These are phyloP conservation scores for Dryobota labecula DNA, from an alignment of 2,888 invertebrate genomes.

Conservation along the genomic window DNA sequence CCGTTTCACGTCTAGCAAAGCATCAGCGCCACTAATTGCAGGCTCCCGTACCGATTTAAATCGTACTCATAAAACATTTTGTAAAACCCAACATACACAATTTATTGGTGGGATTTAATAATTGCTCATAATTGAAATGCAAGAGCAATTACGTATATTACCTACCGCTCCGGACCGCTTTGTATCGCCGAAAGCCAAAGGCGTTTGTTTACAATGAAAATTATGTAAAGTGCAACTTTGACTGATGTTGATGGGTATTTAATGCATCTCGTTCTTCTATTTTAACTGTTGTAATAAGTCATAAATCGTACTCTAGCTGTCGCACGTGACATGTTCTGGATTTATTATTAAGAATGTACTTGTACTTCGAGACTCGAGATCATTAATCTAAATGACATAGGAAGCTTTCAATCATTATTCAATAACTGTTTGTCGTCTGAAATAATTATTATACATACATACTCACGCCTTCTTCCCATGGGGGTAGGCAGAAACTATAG, in stretches of 20 bases:
- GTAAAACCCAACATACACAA: slow-evolving; percentile 68
- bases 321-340: slow-evolving; percentile 41
- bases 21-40: slow-evolving; percentile 69
- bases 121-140: slow-evolving; percentile 82
- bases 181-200: slow-evolving; percentile 72
- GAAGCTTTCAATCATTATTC: slow-evolving; percentile 55
- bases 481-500: too few species aligned
- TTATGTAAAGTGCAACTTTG: slow-evolving; percentile 65
- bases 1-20: slow-evolving; percentile 60
- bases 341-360: slow-evolving; percentile 53
- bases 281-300: slow-evolving; percentile 42
- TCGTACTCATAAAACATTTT: slow-evolving; percentile 72
- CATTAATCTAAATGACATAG: slow-evolving; percentile 52
- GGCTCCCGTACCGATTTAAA: slow-evolving; percentile 76
- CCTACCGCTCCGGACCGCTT: slow-evolving; percentile 61
- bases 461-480: too few species aligned
- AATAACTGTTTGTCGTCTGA: slow-evolving; percentile 18
- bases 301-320: slow-evolving; percentile 54
- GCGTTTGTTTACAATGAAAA: slow-evolving; percentile 64
- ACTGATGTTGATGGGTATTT: slow-evolving; percentile 62
- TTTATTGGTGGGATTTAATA: slow-evolving; percentile 78
- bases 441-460: too few species aligned
- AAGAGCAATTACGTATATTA: slow-evolving; percentile 67
- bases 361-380: slow-evolving; percentile 30
- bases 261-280: slow-evolving; percentile 51